phyloP scores from a whole-genome alignment of 2,888 invertebrate species.

The Synergus itoensis region DNA sequence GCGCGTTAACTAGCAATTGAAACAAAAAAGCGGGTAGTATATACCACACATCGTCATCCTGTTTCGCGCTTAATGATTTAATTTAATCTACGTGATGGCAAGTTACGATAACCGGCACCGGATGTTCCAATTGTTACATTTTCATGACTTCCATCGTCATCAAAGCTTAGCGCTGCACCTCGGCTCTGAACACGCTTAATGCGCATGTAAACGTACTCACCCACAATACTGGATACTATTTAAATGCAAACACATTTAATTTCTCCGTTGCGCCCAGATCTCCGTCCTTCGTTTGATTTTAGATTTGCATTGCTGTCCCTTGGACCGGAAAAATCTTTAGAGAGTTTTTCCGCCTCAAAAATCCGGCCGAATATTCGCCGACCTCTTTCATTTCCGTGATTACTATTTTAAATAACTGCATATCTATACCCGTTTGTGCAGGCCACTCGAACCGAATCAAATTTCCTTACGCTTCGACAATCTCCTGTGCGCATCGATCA shows the following conservation, averaged over 20 bases:
- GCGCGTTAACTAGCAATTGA: conserved; percentile 41
- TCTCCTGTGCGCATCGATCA: conserved; percentile 46
- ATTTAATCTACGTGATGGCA: conserved; percentile 39
- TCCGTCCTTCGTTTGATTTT: conserved; percentile 71
- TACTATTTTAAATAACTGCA: conserved; percentile 75
- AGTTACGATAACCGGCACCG: conserved; percentile 37
- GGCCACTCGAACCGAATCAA: conserved; percentile 31
- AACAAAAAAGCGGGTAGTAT: conserved; percentile 40
- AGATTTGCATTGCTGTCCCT: conserved; percentile 71
- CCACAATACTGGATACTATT: conserved; percentile 13
- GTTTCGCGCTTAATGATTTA: conserved; percentile 41
- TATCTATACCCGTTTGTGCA: conserved; percentile 52
- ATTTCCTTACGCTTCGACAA: conserved; percentile 49
- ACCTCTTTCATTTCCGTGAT: conserved; percentile 73
- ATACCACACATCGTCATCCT: conserved; percentile 40
- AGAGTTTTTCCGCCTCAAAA: conserved; percentile 74
- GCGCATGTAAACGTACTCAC: background rate
- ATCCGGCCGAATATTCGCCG: conserved; percentile 62
- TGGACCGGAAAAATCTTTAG: conserved; percentile 72
- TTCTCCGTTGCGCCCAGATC: conserved; percentile 46
- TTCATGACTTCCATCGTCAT: conserved; percentile 37
- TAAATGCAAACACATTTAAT: conserved; percentile 53
- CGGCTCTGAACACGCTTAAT: background rate
- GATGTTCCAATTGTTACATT: conserved; percentile 41
- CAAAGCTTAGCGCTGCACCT: conserved; percentile 14